Evolutionary conservation across 1,140 invertebrate species (phyloP).

Genomic region (Matsumurasca onukii): DNA sequence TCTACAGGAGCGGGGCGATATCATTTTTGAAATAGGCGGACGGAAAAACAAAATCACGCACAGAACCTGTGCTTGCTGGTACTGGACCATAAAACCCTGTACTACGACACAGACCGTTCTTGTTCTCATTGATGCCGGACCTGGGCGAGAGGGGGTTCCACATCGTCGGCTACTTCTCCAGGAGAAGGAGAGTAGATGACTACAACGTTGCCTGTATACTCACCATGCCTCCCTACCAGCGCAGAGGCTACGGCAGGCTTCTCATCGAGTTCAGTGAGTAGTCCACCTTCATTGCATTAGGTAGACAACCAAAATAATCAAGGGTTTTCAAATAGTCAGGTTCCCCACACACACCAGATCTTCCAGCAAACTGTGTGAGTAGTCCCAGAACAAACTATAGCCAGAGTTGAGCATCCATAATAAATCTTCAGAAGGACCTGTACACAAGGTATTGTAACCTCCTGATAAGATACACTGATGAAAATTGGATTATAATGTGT

Average conservation of each 20-base stretch:
- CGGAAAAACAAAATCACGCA: conserved; percentile 97
- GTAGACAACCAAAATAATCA: too few species aligned
- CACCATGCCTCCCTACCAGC: conserved; percentile 97
- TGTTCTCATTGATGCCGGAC: conserved; percentile 99
- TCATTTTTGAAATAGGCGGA: conserved; percentile 99
- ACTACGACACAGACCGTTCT: conserved; percentile 99
- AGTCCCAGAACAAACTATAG: too few species aligned
- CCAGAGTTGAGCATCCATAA: too few species aligned
- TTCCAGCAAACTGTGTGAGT: too few species aligned
- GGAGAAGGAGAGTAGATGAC: conserved; percentile 99
- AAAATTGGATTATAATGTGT: too few species aligned
- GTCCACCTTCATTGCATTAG: background rate
- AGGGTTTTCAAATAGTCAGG: too few species aligned
- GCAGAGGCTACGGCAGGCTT: conserved; percentile 97
- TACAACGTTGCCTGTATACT: conserved; percentile 99
- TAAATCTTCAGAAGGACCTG: too few species aligned
- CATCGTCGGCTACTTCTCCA: conserved; percentile 99
- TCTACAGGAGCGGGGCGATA: conserved; percentile 92
- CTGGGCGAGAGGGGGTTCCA: conserved; percentile 85
- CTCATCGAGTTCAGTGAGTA: conserved; percentile 98
- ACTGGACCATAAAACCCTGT: conserved; percentile 98
- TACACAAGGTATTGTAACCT: too few species aligned
- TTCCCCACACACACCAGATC: too few species aligned
- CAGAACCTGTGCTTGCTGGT: conserved; percentile 98
- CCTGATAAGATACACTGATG: too few species aligned